These are phyloP conservation scores for Candidula unifasciata DNA, from an alignment of 2,888 invertebrate species.

Conservation along the genomic window DNA sequence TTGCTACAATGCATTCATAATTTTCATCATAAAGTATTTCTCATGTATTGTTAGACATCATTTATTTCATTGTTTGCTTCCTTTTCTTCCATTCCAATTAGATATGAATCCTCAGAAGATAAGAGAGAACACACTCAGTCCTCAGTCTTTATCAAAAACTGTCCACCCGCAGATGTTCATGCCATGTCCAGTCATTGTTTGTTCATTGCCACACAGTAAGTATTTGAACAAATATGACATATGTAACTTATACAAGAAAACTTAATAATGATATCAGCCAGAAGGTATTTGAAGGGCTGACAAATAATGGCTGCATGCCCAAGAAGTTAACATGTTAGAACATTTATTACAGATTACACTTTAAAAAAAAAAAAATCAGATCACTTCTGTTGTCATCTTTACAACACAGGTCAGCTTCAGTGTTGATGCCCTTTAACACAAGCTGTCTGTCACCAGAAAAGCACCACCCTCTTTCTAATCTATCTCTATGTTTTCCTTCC, in stretches of 20 bases:
- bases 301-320: background rate
- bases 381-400: no score
- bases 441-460: no score
- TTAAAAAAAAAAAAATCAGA: no score
- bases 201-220: slow-evolving; percentile 37
- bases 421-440: no score
- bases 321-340: no score
- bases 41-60: no score
- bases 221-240: background rate
- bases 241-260: background rate
- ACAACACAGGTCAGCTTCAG: no score
- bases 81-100: slow-evolving; percentile 36
- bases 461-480: no score
- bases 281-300: background rate
- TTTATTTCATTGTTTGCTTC: background rate
- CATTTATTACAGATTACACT: no score
- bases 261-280: background rate
- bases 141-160: slow-evolving; percentile 59
- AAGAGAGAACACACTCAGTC: slow-evolving; percentile 51
- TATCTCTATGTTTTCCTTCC: no score
- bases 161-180: slow-evolving; percentile 58
- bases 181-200: slow-evolving; percentile 53
- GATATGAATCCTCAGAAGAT: slow-evolving; percentile 53
- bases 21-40: no score
- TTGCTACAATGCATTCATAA: no score